Percentiles rank a stretch among this genome's conserved stretches.
These are phyloP conservation scores for Trachurus trachurus DNA, from an alignment of 2,797 vertebrate species.

Conservation along the genomic window DNA sequence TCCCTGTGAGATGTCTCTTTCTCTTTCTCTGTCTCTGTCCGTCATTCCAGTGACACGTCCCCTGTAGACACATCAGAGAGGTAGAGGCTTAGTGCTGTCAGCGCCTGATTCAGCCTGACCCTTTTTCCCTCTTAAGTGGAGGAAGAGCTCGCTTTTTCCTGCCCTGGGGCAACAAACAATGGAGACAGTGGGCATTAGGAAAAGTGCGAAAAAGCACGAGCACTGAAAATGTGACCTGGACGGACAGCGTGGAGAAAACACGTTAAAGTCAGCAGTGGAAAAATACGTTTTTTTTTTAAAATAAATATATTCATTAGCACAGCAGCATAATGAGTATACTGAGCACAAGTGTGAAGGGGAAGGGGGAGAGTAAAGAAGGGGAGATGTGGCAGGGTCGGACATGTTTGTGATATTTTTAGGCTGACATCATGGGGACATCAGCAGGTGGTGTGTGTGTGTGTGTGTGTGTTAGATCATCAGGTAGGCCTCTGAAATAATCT, in stretches of 20 bases:
- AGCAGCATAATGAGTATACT: background rate
- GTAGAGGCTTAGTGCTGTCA: slow-evolving; percentile 85
- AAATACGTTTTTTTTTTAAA: background rate
- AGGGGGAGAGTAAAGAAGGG: slow-evolving; percentile 27
- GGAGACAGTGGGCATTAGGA: slow-evolving; percentile 40
- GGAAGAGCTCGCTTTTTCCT: slow-evolving; percentile 85
- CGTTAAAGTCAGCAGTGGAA: slow-evolving; percentile 4
- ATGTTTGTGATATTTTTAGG: slow-evolving; percentile 76
- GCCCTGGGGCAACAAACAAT: slow-evolving; percentile 80
- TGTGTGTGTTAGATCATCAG: slow-evolving; percentile 63
- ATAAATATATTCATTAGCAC: slow-evolving; percentile 8
- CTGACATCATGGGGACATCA: slow-evolving; percentile 77
- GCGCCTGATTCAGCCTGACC: slow-evolving; percentile 85
- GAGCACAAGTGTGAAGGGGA: slow-evolving; percentile 17
- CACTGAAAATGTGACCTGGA: slow-evolving; percentile 27
- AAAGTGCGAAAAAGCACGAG: slow-evolving; percentile 60
- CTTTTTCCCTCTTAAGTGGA: slow-evolving; percentile 80
- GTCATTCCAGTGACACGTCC: slow-evolving; percentile 66
- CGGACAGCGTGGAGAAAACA: slow-evolving; percentile 1
- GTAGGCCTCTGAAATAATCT: slow-evolving; percentile 56
- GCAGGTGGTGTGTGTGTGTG: slow-evolving; percentile 57
- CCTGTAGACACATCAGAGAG: slow-evolving; percentile 84
- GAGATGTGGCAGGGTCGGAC: slow-evolving; percentile 68
- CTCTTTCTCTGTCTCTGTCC: slow-evolving; percentile 13
- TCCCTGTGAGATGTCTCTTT: background rate